Base-by-base conservation (phyloP, 2,113 vertebrate species). In the Mesembrinibis cayennensis region DNA sequence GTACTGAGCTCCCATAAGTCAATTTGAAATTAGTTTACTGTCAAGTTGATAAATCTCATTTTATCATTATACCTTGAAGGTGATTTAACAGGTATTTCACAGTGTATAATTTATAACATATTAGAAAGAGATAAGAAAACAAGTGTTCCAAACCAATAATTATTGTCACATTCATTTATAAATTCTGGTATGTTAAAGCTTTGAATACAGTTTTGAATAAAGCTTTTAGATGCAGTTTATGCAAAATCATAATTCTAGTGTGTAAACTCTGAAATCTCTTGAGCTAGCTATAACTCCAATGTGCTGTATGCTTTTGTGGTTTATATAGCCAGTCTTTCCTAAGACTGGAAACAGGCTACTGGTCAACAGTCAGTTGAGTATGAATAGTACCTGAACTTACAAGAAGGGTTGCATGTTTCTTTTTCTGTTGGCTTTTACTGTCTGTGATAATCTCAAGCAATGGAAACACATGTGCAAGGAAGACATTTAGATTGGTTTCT, bases 21-120 rank as follows among this genome's bases (percentile, higher is more conserved):
- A 94, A 90, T 83, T 83, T 90, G 53, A 83, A 96, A 96, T 96
- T 93, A 94, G 74, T 93, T 96, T 95, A 72, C 44, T 72, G 76
- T 90, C 90, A 88, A 73, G 32, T 47, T 95, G 95, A 94, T 96
- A 93, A 93, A 89, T 89, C 38, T 96, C 45, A 59, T 91, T 76
- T 84, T 82, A 91, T 40, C 20, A 6, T 83, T 96, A 82, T 61
- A 96, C 49, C 66, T 87, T 83, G 71, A 93, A 88, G 78, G 62
- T 88, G 79, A 66, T 95, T 92, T 92, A 96, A 81, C 79, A 92
- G 59, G 38, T 81, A 83, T 88, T 96, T 86, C 29, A 42, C 19
- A 47, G 25, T 38, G 13, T 67, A n/a, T 83, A 83, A 90, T 90
- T 94, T 86, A 88, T 70, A 55, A 4, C 23, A n/a, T 77, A 66